Conservation (phyloP, 2,888 invertebrate genomes). For the Ochropleura plecta region DNA sequence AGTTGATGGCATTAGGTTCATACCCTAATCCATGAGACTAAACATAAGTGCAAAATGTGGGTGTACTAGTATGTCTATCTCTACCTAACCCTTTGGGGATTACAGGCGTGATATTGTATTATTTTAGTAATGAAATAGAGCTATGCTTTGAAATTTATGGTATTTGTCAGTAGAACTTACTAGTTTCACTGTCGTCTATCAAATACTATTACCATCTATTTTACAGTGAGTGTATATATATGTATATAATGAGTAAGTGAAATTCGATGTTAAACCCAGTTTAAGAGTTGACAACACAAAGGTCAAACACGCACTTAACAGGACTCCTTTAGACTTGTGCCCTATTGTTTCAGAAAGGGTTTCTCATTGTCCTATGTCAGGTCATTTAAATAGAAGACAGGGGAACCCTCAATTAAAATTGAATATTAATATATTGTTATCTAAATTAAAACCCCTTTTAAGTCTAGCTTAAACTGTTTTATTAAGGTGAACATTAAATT, state of each 20-base stretch:
- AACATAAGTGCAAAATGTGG: too few relatives aligned
- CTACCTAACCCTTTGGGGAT: too few relatives aligned
- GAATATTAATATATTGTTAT: neutral
- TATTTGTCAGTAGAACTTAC: too few relatives aligned
- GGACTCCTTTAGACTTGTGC: neutral
- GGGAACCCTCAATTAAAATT: neutral
- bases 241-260: too few relatives aligned
- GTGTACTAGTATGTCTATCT: too few relatives aligned
- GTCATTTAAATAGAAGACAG: constrained; percentile 1
- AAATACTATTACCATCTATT: neutral
- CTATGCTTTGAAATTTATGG: too few relatives aligned
- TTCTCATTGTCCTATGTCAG: constrained; percentile 9
- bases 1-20: too few relatives aligned
- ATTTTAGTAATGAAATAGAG: too few relatives aligned
- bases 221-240: too few relatives aligned
- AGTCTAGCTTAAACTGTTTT: neutral
- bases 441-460: too few relatives aligned
- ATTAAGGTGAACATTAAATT: neutral
- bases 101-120: too few relatives aligned
- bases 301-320: constrained; percentile 20
- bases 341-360: constrained; percentile 31
- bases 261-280: neutral
- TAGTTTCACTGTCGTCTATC: neutral
- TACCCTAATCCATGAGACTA: too few relatives aligned
- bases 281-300: constrained; percentile 8